Evolutionary conservation across 1,140 invertebrate genomes (phyloP).

Genomic region (Heliothis virescens): DNA sequence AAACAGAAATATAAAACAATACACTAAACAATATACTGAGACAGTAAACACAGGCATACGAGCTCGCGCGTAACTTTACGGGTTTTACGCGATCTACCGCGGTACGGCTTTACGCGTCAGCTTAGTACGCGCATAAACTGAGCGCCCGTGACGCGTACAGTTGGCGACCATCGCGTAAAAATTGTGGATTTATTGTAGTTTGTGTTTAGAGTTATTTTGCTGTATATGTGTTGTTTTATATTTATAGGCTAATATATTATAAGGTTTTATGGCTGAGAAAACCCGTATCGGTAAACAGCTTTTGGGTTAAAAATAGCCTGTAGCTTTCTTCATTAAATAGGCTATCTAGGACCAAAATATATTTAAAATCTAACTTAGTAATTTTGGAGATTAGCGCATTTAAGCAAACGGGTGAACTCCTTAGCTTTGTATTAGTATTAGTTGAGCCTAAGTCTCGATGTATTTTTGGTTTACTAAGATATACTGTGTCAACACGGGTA

Average conservation of each 20-base stretch:
- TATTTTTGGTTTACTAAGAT: neutral
- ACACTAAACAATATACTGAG: neutral
- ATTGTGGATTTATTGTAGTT: neutral
- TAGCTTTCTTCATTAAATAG: too few species aligned
- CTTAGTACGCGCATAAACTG: constrained; percentile 24
- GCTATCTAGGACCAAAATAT: too few species aligned
- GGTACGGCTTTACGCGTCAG: neutral
- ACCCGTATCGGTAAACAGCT: too few species aligned
- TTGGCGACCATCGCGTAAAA: neutral
- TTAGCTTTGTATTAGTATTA: neutral
- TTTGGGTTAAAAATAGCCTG: too few species aligned
- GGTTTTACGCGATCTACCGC: constrained; percentile 24
- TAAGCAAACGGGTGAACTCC: too few species aligned
- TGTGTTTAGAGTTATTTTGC: neutral
- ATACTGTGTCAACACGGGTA: neutral
- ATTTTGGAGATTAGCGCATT: too few species aligned
- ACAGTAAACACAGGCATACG: constrained; percentile 10
- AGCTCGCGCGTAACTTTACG: constrained; percentile 17
- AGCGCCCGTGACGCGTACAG: neutral
- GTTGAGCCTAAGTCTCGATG: too few species aligned
- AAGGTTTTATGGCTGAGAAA: too few species aligned
- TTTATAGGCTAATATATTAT: neutral
- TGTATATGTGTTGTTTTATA: neutral
- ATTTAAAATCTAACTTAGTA: too few species aligned
- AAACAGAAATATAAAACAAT: constrained; percentile 22